Base-by-base conservation (phyloP, 1,140 invertebrate genomes). In the Adoxophyes honmai region DNA sequence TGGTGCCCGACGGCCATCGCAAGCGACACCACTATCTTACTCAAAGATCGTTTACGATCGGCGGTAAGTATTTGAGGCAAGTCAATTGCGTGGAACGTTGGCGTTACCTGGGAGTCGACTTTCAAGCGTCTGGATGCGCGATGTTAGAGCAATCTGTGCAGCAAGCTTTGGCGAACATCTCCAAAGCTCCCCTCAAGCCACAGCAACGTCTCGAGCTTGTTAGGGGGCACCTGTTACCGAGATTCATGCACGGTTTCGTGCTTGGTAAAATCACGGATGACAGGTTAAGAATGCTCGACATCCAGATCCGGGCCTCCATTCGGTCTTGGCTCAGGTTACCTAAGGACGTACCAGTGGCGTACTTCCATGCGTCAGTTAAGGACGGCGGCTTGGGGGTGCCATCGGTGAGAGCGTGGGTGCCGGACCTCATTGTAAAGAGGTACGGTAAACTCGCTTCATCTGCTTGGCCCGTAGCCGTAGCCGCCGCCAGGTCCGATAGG, bases 21-120 rank as follows among this genome's bases (percentile, higher is more conserved):
- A n/a, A n/a, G n/a, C n/a, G 80, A 75, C 0, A n/a, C n/a, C n/a
- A n/a, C n/a, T n/a, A n/a, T n/a, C n/a, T n/a, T n/a, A n/a, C n/a
- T n/a, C n/a, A n/a, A n/a, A n/a, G n/a, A n/a, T n/a, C n/a, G n/a
- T n/a, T n/a, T 62, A 72, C 11, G 38, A 59, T 2, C 14, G 78
- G 0, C 67, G 61, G 0, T 52, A 36, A 0, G 42, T 57, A 9
- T 55, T 0, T 38, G 53, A 86, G 11, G 86, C 73, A 9, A n/a
- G n/a, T n/a, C n/a, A n/a, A n/a, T n/a, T n/a, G n/a, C n/a, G n/a
- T n/a, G n/a, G n/a, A n/a, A n/a, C 55, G 52, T 13, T 80, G 75
- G 64, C 62, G 61, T 21, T 83, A 86, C 42, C 57, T 86, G 7
- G 81, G 80, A 10, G 55, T 78, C 0, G 58, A 73, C 5, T 77